phyloP scores from a whole-genome alignment of 1,140 invertebrate species.

The Coboldia fuscipes region DNA sequence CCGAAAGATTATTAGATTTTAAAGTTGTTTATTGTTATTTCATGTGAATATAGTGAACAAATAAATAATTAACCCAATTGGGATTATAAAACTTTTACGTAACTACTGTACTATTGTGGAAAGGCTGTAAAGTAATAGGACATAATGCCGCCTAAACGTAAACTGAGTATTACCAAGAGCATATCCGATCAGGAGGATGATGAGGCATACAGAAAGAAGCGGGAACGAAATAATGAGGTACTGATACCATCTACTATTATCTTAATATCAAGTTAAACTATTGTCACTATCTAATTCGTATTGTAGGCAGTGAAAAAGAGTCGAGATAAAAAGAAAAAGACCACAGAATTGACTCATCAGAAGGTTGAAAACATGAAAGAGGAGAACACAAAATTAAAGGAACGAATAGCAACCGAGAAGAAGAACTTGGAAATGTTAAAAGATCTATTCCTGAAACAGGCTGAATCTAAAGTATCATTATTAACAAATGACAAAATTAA shows the following conservation, averaged over 20 bases:
- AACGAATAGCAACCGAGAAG: background rate
- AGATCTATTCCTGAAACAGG: constrained; percentile 1
- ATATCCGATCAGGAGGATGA: background rate
- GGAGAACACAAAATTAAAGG: constrained; percentile 1
- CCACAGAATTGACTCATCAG: background rate
- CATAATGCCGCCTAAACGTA: background rate
- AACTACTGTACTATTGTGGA: background rate
- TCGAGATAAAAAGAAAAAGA: constrained; percentile 2
- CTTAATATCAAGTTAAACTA: no score
- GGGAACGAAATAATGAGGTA: background rate
- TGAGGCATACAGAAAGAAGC: background rate
- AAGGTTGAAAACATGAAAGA: constrained; percentile 2
- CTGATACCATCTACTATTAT: background rate
- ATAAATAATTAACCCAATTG: background rate
- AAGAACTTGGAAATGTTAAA: background rate
- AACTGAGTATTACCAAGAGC: background rate
- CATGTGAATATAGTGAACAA: background rate
- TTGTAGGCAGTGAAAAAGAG: constrained; percentile 1
- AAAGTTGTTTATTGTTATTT: background rate
- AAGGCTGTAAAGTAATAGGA: background rate
- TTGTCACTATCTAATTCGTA: background rate
- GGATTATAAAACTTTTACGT: no score
- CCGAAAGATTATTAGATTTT: constrained; percentile 8
- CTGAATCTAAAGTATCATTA: background rate
- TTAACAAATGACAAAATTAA: no score